Evolutionary conservation across 1,140 invertebrate genomes (phyloP).

Genomic region (Drosophila tani): DNA sequence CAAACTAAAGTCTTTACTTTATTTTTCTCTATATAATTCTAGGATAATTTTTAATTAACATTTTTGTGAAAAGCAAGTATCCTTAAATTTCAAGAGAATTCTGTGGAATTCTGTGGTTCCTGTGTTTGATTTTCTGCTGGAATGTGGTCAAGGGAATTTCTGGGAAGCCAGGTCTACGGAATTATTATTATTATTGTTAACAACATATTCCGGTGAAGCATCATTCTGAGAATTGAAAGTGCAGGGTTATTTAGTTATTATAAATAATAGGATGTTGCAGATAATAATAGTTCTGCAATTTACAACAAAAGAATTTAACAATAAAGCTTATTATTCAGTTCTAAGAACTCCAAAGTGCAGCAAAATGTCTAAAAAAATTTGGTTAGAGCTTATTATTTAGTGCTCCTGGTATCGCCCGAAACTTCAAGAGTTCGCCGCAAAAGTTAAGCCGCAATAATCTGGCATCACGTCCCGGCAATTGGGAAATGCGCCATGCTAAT

Average conservation of each 20-base stretch:
- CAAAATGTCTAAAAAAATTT: not conserved
- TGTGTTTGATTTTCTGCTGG: too few relatives aligned
- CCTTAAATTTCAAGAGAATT: not conserved
- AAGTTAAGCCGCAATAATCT: constrained; percentile 57
- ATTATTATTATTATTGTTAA: too few relatives aligned
- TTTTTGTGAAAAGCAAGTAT: too few relatives aligned
- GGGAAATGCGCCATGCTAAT: constrained; percentile 78
- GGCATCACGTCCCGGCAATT: constrained; percentile 71
- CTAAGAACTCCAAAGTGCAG: not conserved
- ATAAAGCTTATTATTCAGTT: not conserved
- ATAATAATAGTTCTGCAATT: too few relatives aligned
- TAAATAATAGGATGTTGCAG: too few relatives aligned
- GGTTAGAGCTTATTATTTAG: constrained; percentile 8
- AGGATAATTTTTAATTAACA: too few relatives aligned
- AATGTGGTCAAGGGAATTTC: too few relatives aligned
- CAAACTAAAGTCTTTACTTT: not conserved
- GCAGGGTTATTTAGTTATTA: too few relatives aligned
- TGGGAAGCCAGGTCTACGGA: too few relatives aligned
- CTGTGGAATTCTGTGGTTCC: too few relatives aligned
- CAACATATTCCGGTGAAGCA: too few relatives aligned
- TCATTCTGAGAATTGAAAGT: too few relatives aligned
- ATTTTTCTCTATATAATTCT: not conserved
- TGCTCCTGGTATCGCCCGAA: constrained; percentile 3
- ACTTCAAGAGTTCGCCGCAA: constrained; percentile 5
- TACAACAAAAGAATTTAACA: not conserved